phyloP scores from a whole-genome alignment of 1,140 invertebrate species.

The Coptotermes formosanus region DNA sequence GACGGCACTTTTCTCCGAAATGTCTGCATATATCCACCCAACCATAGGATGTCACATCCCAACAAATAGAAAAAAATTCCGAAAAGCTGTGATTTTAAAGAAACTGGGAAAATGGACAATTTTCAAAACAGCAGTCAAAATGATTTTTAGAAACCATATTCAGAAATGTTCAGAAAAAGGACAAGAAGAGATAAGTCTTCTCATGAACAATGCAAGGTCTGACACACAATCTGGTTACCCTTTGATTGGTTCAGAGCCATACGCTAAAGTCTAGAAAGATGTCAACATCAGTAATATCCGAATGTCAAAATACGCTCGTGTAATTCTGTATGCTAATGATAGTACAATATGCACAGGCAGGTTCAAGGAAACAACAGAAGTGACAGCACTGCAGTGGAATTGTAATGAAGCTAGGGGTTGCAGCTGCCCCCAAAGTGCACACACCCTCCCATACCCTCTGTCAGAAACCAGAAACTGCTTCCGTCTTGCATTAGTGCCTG shows the following conservation, averaged over 20 bases:
- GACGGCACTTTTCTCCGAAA: too few species aligned
- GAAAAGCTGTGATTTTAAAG: too few species aligned
- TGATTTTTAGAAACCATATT: too few species aligned
- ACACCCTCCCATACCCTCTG: neutral
- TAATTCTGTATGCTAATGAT: neutral
- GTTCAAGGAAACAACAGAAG: neutral
- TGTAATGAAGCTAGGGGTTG: neutral
- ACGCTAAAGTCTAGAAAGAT: neutral
- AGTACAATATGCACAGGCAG: neutral
- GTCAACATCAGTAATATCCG: neutral
- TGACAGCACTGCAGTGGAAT: neutral
- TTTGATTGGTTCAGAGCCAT: neutral
- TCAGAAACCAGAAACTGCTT: neutral
- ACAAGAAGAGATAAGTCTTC: too few species aligned
- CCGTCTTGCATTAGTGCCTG: neutral
- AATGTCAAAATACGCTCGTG: neutral
- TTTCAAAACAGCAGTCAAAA: too few species aligned
- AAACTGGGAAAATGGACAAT: too few species aligned
- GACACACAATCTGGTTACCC: neutral
- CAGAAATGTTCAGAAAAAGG: too few species aligned
- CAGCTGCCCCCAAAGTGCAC: conserved; percentile 5
- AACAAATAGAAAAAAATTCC: too few species aligned
- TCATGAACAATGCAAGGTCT: too few species aligned
- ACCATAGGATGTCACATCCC: too few species aligned
- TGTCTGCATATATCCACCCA: too few species aligned